Evolutionary conservation across 2,797 vertebrate genomes (phyloP).

Genomic region (Enteromius mattozi): DNA sequence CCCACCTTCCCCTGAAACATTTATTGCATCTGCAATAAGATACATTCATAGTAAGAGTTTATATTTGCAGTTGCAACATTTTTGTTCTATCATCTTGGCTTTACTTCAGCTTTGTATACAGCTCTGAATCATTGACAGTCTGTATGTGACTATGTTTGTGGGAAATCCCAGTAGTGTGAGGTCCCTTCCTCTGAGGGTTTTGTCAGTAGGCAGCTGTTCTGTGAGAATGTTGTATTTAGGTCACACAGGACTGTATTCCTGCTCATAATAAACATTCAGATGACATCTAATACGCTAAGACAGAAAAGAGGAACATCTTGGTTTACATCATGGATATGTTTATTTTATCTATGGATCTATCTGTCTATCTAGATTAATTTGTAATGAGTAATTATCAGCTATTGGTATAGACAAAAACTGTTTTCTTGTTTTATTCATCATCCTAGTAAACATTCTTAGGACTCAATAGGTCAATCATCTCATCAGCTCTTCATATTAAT

Average conservation of each 20-base stretch:
- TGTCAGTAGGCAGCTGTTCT: neutral
- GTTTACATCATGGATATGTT: neutral
- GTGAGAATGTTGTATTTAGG: conserved; percentile 37
- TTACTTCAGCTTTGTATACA: neutral
- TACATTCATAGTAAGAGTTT: neutral
- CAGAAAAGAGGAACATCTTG: neutral
- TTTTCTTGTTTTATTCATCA: neutral
- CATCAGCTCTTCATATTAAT: neutral
- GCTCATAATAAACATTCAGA: neutral
- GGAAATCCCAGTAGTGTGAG: conserved; percentile 9
- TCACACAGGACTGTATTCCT: conserved; percentile 8
- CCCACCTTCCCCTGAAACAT: neutral
- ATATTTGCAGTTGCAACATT: too few relatives aligned
- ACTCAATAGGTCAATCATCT: conserved; percentile 8
- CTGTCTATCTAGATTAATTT: neutral
- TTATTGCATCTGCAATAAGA: neutral
- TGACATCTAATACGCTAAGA: neutral
- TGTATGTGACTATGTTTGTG: conserved; percentile 19
- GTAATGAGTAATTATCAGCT: neutral
- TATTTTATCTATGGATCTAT: neutral
- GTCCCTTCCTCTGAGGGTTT: conserved; percentile 5
- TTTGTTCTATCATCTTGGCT: neutral
- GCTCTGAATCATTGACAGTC: neutral
- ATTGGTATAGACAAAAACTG: neutral
- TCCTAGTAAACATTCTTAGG: neutral